A percentile compares a stretch with the other conserved stretches of the same genome.
Conservation (phyloP, 2,888 invertebrate species). For the Oscheius sp. region DNA sequence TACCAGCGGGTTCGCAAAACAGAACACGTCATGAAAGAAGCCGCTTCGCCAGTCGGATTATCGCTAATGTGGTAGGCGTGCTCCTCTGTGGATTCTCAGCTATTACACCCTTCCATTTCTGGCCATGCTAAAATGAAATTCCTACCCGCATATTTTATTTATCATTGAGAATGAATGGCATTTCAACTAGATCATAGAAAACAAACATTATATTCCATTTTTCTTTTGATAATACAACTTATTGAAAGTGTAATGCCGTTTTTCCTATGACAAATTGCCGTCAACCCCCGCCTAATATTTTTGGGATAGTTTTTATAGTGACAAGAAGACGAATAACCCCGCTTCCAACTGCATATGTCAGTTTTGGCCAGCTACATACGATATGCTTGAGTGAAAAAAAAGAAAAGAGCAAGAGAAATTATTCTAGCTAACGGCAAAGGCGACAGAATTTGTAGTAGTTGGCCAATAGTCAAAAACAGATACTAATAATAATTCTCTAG, state of each 20-base stretch:
- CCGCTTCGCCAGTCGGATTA: too few species aligned
- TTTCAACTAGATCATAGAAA: too few species aligned
- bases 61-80: too few species aligned
- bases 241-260: too few species aligned
- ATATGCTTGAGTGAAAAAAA: conserved; percentile 4
- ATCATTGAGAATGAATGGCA: not conserved
- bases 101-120: too few species aligned
- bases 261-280: too few species aligned
- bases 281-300: too few species aligned
- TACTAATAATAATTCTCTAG: too few species aligned
- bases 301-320: not conserved
- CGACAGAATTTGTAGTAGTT: not conserved
- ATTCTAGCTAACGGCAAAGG: not conserved
- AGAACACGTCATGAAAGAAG: too few species aligned
- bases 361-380: not conserved
- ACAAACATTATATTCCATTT: not conserved
- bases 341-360: not conserved
- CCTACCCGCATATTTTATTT: not conserved
- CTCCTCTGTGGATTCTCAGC: too few species aligned
- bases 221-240: not conserved
- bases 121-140: too few species aligned
- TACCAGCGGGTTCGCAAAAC: too few species aligned
- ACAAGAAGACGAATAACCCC: not conserved
- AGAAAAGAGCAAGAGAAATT: not conserved
- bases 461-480: not conserved